Evolutionary conservation across 2,888 invertebrate genomes (phyloP).

Genomic region (Synergus japonicus): DNA sequence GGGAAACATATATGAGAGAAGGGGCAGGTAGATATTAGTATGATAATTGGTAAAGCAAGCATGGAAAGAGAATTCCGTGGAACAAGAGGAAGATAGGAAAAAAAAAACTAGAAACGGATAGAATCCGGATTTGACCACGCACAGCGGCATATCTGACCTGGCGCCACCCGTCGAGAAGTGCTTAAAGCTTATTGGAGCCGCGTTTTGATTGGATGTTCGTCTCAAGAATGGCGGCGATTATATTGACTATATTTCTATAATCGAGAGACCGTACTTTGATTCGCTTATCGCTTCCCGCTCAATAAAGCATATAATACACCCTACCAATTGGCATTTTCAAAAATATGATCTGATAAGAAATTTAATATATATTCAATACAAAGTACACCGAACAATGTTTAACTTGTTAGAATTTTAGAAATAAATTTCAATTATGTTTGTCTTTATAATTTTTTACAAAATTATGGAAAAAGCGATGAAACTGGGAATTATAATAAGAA

Average conservation of each 20-base stretch:
- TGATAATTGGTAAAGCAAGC: constrained; percentile 44
- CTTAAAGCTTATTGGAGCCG: constrained; percentile 39
- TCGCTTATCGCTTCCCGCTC: background rate
- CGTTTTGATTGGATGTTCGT: constrained; percentile 15
- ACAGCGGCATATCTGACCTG: constrained; percentile 40
- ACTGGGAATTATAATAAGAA: background rate
- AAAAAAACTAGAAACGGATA: constrained; percentile 38
- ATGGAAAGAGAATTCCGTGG: constrained; percentile 25
- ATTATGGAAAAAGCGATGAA: background rate
- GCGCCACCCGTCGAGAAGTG: constrained; percentile 38
- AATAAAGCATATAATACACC: background rate
- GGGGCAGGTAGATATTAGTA: constrained; percentile 21
- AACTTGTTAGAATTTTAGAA: background rate
- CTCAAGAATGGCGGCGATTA: constrained; percentile 19
- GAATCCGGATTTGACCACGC: constrained; percentile 36
- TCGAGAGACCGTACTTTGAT: background rate
- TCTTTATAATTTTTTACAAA: background rate
- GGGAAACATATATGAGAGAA: background rate
- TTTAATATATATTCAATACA: too few species aligned
- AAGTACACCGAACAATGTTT: too few species aligned
- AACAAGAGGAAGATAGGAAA: constrained; percentile 30
- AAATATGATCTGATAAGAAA: background rate
- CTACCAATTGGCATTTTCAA: background rate
- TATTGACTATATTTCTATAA: constrained; percentile 23
- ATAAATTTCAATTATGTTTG: background rate